Percentiles rank a stretch among this genome's conserved stretches.
phyloP scores from a whole-genome alignment of 2,888 invertebrate species.

The Netelia virgata region DNA sequence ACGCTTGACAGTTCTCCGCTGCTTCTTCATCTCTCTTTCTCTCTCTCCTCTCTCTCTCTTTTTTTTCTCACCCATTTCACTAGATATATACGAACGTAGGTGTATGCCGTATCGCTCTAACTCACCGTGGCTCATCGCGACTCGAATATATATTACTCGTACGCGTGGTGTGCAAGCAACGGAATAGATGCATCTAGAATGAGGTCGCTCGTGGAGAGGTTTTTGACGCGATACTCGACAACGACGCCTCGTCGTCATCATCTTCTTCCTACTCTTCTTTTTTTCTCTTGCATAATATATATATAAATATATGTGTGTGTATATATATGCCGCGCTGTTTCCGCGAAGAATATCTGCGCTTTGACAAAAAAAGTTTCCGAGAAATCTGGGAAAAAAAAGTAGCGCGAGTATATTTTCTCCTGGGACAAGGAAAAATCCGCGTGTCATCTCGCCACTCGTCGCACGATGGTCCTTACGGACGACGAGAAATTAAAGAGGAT shows the following conservation, averaged over 20 bases:
- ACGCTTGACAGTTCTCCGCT: conserved; percentile 28
- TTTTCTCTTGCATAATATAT: conserved; percentile 11
- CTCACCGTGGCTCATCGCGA: not conserved
- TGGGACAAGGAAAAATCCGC: conserved; percentile 9
- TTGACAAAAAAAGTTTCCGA: not conserved
- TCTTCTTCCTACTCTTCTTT: conserved; percentile 21
- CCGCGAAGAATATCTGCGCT: conserved; percentile 9
- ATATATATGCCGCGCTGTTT: not conserved
- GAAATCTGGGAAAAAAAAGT: not conserved
- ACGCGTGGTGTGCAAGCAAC: conserved; percentile 10
- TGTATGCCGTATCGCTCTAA: not conserved
- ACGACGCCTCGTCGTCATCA: conserved; percentile 26
- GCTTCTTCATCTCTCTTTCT: conserved; percentile 45
- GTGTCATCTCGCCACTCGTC: not conserved
- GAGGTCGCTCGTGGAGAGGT: conserved; percentile 65
- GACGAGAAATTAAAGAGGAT: not conserved
- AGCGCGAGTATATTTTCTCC: not conserved
- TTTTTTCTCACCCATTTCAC: not conserved
- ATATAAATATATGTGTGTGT: not conserved
- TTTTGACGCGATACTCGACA: conserved; percentile 55
- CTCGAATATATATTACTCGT: conserved; percentile 23
- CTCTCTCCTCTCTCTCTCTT: conserved; percentile 13
- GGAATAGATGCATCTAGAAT: conserved; percentile 66
- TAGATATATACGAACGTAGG: conserved; percentile 5
- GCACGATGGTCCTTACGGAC: not conserved